Evolutionary conservation across 2,888 invertebrate species (phyloP).

Genomic region (Drosophila aldrichi): DNA sequence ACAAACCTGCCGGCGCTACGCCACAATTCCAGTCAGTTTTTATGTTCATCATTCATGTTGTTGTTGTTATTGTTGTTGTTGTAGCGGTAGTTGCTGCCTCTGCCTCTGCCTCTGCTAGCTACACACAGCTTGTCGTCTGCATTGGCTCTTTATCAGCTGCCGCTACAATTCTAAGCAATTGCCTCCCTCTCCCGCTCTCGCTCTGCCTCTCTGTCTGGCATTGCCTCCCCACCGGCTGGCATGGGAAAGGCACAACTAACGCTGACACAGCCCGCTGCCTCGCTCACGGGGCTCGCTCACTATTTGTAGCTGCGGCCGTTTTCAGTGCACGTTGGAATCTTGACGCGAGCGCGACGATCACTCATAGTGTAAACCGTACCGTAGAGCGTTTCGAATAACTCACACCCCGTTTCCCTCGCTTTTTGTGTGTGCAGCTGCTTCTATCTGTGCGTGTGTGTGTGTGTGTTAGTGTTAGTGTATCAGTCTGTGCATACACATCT

Average conservation of each 20-base stretch:
- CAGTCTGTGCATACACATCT: constrained; percentile 11
- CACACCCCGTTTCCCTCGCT: constrained; percentile 22
- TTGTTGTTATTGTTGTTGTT: constrained; percentile 10
- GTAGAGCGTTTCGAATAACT: constrained; percentile 24
- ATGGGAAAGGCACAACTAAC: constrained; percentile 45
- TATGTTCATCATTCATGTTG: constrained; percentile 18
- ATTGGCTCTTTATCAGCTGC: constrained; percentile 49
- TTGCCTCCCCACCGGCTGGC: constrained; percentile 21
- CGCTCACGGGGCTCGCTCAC: constrained; percentile 51
- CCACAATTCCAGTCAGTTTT: constrained; percentile 40
- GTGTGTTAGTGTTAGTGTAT: neutral
- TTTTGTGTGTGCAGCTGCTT: constrained; percentile 14
- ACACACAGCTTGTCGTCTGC: constrained; percentile 36
- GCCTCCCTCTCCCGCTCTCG: constrained; percentile 3
- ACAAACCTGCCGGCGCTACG: constrained; percentile 40
- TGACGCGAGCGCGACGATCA: constrained; percentile 75
- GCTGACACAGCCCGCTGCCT: constrained; percentile 41
- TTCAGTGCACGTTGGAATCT: constrained; percentile 73
- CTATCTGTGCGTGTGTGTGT: constrained; percentile 15
- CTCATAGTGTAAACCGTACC: constrained; percentile 35
- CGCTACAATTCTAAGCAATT: constrained; percentile 47
- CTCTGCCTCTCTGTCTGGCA: constrained; percentile 3
- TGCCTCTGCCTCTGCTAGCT: constrained; percentile 11
- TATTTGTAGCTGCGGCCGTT: constrained; percentile 31
- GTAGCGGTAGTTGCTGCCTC: neutral